These are phyloP conservation scores for Gambusia yucatana DNA, from an alignment of 2,797 vertebrate species.

Conservation along the genomic window DNA sequence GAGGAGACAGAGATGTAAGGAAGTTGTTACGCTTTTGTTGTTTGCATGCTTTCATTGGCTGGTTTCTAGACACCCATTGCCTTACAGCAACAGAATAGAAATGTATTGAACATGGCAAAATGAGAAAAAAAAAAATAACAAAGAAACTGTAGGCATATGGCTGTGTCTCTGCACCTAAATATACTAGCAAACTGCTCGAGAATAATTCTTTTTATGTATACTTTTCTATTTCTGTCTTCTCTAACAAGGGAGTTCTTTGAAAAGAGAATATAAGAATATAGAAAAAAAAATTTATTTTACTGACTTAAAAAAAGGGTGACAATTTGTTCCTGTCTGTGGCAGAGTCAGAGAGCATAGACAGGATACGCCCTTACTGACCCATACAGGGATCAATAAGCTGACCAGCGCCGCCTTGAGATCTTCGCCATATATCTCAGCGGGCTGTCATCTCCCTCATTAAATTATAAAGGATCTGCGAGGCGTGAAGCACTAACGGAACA, in stretches of 20 bases:
- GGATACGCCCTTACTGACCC: slow-evolving; percentile 66
- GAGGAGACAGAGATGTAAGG: not conserved
- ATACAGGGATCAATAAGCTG: slow-evolving; percentile 82
- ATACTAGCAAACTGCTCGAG: not conserved
- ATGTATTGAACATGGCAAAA: not conserved
- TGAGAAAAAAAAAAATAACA: not conserved
- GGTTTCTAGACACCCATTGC: not conserved
- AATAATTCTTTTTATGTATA: not conserved
- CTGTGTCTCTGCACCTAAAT: not conserved
- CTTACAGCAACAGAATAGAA: not conserved
- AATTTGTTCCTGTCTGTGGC: slow-evolving; percentile 37
- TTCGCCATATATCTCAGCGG: slow-evolving; percentile 74
- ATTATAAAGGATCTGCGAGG: slow-evolving; percentile 81
- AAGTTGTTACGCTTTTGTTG: not conserved
- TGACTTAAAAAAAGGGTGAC: slow-evolving; percentile 47
- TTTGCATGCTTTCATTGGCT: not conserved
- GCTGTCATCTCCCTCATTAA: slow-evolving; percentile 78
- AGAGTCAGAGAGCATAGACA: slow-evolving; percentile 36
- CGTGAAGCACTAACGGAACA: slow-evolving; percentile 72
- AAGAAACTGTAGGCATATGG: not conserved
- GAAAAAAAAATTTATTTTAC: slow-evolving; percentile 44
- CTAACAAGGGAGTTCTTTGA: slow-evolving; percentile 6
- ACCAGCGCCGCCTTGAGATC: slow-evolving; percentile 66
- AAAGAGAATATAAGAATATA: slow-evolving; percentile 30
- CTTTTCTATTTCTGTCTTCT: not conserved